These are phyloP conservation scores for Belonocnema kinseyi DNA, from an alignment of 1,140 invertebrate genomes.

Conservation along the genomic window DNA sequence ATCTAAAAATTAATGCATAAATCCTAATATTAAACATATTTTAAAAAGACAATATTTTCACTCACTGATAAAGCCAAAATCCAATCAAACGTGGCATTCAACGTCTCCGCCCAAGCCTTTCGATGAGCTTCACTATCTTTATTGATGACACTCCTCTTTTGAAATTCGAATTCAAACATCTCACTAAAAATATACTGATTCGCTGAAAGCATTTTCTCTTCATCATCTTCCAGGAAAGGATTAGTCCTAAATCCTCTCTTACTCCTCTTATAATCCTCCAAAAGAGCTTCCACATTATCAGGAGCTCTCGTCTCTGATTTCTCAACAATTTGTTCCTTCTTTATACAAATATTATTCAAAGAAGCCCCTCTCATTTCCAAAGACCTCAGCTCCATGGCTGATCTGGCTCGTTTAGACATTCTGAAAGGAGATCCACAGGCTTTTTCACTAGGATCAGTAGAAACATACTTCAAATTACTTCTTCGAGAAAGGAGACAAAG, in stretches of 20 bases:
- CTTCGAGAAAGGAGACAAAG: constrained; percentile 59
- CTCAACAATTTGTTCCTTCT: constrained; percentile 6
- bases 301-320: constrained; percentile 35
- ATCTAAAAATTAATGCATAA: too few species aligned
- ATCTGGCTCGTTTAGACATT: constrained; percentile 30
- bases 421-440: not conserved
- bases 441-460: constrained; percentile 46
- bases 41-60: not conserved
- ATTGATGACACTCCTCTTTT: constrained; percentile 85
- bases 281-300: constrained; percentile 73
- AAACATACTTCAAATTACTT: constrained; percentile 46
- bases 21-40: too few species aligned
- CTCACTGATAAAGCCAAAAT: constrained; percentile 65
- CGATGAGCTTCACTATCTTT: constrained; percentile 84
- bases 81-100: constrained; percentile 78
- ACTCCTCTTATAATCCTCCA: constrained; percentile 80
- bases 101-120: constrained; percentile 81
- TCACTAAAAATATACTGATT: constrained; percentile 73
- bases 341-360: constrained; percentile 8
- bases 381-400: constrained; percentile 10
- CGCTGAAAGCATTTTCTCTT: constrained; percentile 33
- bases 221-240: constrained; percentile 64
- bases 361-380: not conserved
- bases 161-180: constrained; percentile 85
- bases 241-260: constrained; percentile 77